These are phyloP conservation scores for Microchrysa polita DNA, from an alignment of 2,888 invertebrate species.

Conservation along the genomic window DNA sequence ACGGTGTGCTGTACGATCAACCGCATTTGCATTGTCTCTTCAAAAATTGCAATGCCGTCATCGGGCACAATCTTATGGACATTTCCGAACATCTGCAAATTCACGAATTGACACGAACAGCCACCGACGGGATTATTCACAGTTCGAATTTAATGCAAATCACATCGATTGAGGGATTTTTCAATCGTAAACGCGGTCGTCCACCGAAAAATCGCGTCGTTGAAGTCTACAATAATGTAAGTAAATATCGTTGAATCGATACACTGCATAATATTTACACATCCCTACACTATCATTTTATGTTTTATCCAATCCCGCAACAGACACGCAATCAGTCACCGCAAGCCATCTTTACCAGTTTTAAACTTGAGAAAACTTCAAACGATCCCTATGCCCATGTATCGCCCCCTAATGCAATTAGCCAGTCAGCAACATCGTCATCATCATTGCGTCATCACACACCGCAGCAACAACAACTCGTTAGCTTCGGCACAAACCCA, in stretches of 20 bases:
- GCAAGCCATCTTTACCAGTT: slow-evolving; percentile 92
- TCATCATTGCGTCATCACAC: background rate
- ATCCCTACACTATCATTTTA: too few species aligned
- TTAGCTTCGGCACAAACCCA: slow-evolving; percentile 55
- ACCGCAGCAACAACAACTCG: background rate
- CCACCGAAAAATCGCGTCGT: slow-evolving; percentile 97
- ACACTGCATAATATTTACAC: too few species aligned
- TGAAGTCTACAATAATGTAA: slow-evolving; percentile 87
- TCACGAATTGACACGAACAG: slow-evolving; percentile 46
- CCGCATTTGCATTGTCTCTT: slow-evolving; percentile 54
- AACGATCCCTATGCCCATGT: slow-evolving; percentile 60
- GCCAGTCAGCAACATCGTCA: background rate
- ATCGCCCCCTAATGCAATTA: background rate
- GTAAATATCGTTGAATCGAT: too few species aligned
- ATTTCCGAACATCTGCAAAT: slow-evolving; percentile 53
- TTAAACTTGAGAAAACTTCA: slow-evolving; percentile 82
- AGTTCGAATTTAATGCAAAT: slow-evolving; percentile 57
- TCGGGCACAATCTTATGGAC: slow-evolving; percentile 52
- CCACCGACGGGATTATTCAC: slow-evolving; percentile 48
- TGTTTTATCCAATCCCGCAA: slow-evolving; percentile 27
- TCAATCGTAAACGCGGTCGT: slow-evolving; percentile 89
- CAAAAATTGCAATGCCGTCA: slow-evolving; percentile 53
- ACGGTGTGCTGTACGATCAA: too few species aligned
- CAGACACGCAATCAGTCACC: slow-evolving; percentile 73
- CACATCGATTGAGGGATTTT: slow-evolving; percentile 89